Evolutionary conservation across 2,888 invertebrate genomes (phyloP).

Genomic region (Pollenia labialis): DNA sequence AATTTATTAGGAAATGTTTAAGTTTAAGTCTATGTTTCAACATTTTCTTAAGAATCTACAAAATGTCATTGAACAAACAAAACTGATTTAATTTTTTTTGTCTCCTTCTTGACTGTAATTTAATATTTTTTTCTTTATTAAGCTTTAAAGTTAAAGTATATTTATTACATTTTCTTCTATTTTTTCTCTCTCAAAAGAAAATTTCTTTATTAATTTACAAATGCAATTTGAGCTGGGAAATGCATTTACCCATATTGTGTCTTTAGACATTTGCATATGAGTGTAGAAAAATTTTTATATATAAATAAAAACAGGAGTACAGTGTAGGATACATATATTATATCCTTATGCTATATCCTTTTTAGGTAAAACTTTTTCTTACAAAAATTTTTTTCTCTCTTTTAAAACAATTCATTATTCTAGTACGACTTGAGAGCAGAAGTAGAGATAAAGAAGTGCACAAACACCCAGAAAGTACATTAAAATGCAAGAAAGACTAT

Average conservation of each 20-base stretch:
- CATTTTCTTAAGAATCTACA: no score
- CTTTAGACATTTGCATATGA: slow-evolving; percentile 20
- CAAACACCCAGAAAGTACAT: slow-evolving; percentile 27
- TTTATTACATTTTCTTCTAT: not conserved
- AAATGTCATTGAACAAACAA: no score
- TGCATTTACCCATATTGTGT: slow-evolving; percentile 45
- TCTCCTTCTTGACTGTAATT: not conserved
- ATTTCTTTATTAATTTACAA: not conserved
- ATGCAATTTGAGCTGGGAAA: not conserved
- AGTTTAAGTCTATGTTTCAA: no score
- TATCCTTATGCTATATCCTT: slow-evolving; percentile 49
- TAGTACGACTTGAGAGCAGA: not conserved
- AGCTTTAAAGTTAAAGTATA: not conserved
- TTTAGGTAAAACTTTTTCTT: slow-evolving; percentile 2
- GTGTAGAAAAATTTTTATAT: not conserved
- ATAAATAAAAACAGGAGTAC: slow-evolving; percentile 20
- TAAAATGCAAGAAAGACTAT: slow-evolving; percentile 59
- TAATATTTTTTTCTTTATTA: not conserved
- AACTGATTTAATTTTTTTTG: no score
- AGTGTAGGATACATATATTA: slow-evolving; percentile 33
- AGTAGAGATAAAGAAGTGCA: not conserved
- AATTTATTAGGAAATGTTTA: no score
- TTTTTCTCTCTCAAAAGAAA: not conserved
- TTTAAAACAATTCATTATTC: slow-evolving; percentile 45
- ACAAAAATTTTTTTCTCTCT: not conserved